phyloP scores from a whole-genome alignment of 2,888 invertebrate genomes.

The Taphrorychus bicolor region DNA sequence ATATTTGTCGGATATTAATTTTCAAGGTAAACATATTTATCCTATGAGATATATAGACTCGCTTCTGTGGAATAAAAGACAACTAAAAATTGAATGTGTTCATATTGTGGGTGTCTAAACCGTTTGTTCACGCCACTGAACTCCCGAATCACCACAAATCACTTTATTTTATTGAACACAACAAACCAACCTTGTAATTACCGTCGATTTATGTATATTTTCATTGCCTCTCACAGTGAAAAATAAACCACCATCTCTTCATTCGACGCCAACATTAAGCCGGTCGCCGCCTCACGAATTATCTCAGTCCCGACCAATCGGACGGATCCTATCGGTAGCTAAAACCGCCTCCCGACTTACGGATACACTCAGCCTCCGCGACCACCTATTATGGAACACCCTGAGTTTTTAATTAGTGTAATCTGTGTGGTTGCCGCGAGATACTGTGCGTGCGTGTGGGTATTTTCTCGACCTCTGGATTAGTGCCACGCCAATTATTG shows the following conservation, averaged over 20 bases:
- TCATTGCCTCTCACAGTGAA: background rate
- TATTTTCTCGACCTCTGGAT: background rate
- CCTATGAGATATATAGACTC: too few species aligned
- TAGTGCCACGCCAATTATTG: background rate
- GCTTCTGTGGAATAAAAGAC: too few species aligned
- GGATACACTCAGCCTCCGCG: slow-evolving; percentile 43
- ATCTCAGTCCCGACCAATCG: slow-evolving; percentile 47
- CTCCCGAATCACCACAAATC: background rate
- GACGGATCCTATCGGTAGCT: slow-evolving; percentile 39
- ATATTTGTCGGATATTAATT: too few species aligned
- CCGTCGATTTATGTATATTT: background rate
- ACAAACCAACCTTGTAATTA: background rate
- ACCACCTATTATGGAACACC: slow-evolving; percentile 47
- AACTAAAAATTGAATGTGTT: too few species aligned
- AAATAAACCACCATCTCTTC: slow-evolving; percentile 16
- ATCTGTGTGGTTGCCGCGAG: background rate
- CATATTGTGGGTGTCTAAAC: too few species aligned
- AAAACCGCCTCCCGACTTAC: slow-evolving; percentile 48
- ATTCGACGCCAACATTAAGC: slow-evolving; percentile 33
- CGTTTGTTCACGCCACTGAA: background rate
- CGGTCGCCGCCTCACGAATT: slow-evolving; percentile 46
- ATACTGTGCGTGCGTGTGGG: slow-evolving; percentile 6
- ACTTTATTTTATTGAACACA: background rate
- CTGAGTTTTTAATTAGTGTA: slow-evolving; percentile 46
- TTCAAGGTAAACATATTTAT: too few species aligned